Conservation (phyloP, 92 coral and sea anemone genomes). For the Isaurus tuberculatus region DNA sequence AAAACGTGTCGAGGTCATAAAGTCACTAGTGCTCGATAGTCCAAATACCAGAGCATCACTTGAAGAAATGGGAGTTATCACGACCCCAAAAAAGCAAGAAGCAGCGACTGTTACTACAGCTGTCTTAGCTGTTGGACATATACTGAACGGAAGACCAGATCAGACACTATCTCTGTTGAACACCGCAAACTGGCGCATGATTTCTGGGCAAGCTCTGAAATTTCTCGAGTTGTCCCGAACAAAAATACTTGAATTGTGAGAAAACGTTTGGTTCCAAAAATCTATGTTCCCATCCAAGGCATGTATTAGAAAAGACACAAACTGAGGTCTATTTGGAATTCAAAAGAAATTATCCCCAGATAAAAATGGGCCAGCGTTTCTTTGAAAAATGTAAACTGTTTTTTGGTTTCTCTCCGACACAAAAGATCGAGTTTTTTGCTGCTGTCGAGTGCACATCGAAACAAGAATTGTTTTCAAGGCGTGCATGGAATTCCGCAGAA, state of each 20-base stretch:
- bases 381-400: neutral
- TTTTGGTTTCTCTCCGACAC: neutral
- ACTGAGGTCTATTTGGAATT: constrained; percentile 20
- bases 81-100: constrained; percentile 23
- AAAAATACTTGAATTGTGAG: constrained; percentile 8
- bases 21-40: constrained; percentile 6
- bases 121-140: constrained; percentile 37
- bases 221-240: neutral
- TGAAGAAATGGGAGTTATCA: constrained; percentile 25
- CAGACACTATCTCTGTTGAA: constrained; percentile 18
- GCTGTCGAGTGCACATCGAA: constrained; percentile 21
- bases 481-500: constrained; percentile 15
- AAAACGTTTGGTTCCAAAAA: constrained; percentile 20
- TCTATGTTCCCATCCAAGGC: constrained; percentile 40
- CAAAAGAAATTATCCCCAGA: neutral
- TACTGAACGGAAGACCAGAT: constrained; percentile 42
- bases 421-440: constrained; percentile 15
- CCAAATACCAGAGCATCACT: constrained; percentile 23
- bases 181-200: constrained; percentile 30
- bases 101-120: constrained; percentile 1
- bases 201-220: constrained; percentile 29
- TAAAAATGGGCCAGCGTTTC: neutral
- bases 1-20: neutral
- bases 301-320: constrained; percentile 29
- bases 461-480: constrained; percentile 9